Percentiles rank a stretch among this genome's conserved stretches.
Evolutionary conservation across 2,113 vertebrate species (phyloP).

Genomic region (Haliaeetus leucogaster): DNA sequence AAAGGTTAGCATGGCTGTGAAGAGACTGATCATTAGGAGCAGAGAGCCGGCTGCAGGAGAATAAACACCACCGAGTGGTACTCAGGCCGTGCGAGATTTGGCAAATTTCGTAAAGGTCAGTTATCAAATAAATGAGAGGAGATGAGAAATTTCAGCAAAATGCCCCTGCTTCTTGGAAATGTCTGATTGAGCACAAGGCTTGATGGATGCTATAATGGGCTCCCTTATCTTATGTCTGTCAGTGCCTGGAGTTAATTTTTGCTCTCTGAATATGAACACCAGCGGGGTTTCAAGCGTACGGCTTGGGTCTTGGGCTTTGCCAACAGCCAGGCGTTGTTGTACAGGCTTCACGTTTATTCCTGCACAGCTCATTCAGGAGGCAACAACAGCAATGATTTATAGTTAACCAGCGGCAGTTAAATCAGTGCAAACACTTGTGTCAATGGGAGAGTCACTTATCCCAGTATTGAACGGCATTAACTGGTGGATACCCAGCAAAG

Average conservation of each 20-base stretch:
- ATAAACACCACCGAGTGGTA: neutral
- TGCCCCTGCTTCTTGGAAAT: neutral
- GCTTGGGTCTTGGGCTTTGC: neutral
- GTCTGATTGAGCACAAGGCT: neutral
- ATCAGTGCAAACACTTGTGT: neutral
- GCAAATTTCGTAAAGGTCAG: neutral
- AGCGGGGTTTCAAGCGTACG: rapidly evolving
- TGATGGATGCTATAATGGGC: neutral
- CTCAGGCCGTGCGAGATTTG: neutral
- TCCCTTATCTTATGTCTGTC: neutral
- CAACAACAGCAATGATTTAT: neutral
- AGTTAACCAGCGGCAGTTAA: neutral
- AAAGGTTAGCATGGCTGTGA: neutral
- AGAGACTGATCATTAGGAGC: neutral
- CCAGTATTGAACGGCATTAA: neutral
- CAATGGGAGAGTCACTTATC: neutral
- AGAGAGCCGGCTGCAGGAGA: neutral
- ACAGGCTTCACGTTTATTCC: rapidly evolving
- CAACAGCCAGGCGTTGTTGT: neutral
- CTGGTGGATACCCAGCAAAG: neutral
- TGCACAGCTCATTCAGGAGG: neutral
- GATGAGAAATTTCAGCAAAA: constrained; percentile 3
- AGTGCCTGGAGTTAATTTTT: neutral
- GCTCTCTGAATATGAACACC: neutral
- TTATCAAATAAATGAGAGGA: neutral